phyloP scores from a whole-genome alignment of 2,797 vertebrate species.

The Carapus acus region DNA sequence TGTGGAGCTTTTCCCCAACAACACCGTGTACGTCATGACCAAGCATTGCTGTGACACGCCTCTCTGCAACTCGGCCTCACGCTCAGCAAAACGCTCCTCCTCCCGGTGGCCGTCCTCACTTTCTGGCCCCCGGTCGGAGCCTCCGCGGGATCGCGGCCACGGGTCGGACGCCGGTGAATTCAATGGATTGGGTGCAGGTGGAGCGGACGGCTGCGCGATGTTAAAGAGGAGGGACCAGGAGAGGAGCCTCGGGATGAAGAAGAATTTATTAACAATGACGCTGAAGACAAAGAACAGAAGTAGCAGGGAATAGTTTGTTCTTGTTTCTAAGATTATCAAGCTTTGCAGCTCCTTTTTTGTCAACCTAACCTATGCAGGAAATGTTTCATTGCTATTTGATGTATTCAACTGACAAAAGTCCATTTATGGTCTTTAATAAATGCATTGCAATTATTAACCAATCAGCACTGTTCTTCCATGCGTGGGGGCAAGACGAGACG shows the following conservation, averaged over 20 bases:
- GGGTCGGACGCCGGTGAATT: neutral
- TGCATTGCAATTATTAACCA: too few species aligned
- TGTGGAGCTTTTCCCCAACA: slow-evolving; percentile 49
- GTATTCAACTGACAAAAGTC: neutral
- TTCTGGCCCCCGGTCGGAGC: slow-evolving; percentile 27
- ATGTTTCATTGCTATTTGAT: slow-evolving; percentile 7
- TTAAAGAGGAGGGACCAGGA: too few species aligned
- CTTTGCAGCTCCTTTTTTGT: too few species aligned
- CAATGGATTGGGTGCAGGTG: too few species aligned
- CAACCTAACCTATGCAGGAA: slow-evolving; percentile 2
- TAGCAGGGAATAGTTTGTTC: slow-evolving; percentile 1
- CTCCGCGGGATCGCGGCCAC: slow-evolving; percentile 20
- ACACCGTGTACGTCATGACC: slow-evolving; percentile 61
- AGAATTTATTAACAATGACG: slow-evolving; percentile 3
- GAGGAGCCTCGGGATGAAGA: too few species aligned
- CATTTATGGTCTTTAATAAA: slow-evolving; percentile 4
- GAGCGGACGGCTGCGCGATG: too few species aligned
- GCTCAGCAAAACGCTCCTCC: slow-evolving; percentile 19
- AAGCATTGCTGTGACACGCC: slow-evolving; percentile 65
- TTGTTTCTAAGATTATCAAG: neutral
- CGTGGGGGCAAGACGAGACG: too few species aligned
- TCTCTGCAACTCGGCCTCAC: slow-evolving; percentile 62
- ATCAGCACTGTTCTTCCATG: too few species aligned
- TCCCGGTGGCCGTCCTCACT: slow-evolving; percentile 31
- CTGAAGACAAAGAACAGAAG: too few species aligned